phyloP scores from a whole-genome alignment of 2,888 invertebrate species.

The Augochlorella aurata region DNA sequence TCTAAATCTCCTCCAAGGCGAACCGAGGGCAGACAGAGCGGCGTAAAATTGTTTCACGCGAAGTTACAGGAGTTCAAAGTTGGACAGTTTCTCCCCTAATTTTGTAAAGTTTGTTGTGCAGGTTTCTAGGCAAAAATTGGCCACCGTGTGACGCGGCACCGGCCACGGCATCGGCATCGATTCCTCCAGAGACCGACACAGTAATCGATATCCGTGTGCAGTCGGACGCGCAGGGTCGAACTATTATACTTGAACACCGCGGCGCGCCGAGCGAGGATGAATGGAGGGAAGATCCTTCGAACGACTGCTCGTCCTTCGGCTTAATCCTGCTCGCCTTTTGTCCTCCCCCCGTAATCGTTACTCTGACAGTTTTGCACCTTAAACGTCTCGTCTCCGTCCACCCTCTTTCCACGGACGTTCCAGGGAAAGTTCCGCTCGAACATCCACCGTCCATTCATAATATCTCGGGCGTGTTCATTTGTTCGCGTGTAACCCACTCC shows the following conservation, averaged over 20 bases:
- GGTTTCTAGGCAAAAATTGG: neutral
- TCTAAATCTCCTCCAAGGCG: too few relatives aligned
- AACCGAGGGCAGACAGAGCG: too few relatives aligned
- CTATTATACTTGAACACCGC: conserved; percentile 45
- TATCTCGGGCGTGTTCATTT: conserved; percentile 4
- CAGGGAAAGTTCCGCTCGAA: conserved; percentile 7
- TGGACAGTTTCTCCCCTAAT: too few relatives aligned
- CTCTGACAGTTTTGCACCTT: neutral
- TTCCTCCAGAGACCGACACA: conserved; percentile 58
- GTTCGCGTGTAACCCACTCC: neutral
- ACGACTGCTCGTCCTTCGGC: conserved; percentile 41
- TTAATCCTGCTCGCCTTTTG: conserved; percentile 14
- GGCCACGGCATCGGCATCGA: conserved; percentile 60
- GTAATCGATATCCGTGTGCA: conserved; percentile 69
- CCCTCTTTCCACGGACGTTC: neutral
- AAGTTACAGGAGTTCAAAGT: too few relatives aligned
- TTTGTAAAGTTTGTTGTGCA: neutral
- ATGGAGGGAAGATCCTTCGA: conserved; percentile 43
- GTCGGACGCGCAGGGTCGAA: conserved; percentile 69
- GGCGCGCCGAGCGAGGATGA: conserved; percentile 33
- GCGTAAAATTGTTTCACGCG: too few relatives aligned
- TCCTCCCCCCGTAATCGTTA: neutral
- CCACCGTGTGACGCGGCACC: neutral
- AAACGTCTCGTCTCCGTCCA: neutral
- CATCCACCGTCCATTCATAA: conserved; percentile 1